Conservation (phyloP, 35 echinoderm and acorn worm genomes). For the Apostichopus californicus region DNA sequence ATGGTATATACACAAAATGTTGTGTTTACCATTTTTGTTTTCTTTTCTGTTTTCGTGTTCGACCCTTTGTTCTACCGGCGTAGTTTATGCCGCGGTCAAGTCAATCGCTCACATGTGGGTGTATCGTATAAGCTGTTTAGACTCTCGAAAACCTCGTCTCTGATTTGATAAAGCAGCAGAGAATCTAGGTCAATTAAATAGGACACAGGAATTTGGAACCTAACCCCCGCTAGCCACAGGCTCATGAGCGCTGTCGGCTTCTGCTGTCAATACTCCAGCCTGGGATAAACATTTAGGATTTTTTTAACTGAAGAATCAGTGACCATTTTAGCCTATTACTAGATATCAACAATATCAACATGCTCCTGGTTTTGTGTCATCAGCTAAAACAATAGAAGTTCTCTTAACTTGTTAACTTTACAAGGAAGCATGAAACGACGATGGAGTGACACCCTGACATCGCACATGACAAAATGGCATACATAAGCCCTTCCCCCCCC, state of each 20-base stretch:
- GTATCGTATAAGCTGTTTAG: constrained; percentile 21
- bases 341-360: no score
- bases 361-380: no score
- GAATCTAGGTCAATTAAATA: constrained; percentile 50
- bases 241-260: constrained; percentile 15
- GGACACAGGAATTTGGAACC: constrained; percentile 31
- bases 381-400: no score
- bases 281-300: not conserved
- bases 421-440: no score
- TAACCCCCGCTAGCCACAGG: constrained; percentile 19
- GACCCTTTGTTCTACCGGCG: constrained; percentile 31
- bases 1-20: not conserved
- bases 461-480: no score
- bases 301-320: not conserved
- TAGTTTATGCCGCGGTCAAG: not conserved
- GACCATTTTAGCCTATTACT: not conserved
- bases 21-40: not conserved
- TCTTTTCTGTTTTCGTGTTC: not conserved
- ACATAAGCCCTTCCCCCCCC: no score
- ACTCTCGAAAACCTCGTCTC: constrained; percentile 13
- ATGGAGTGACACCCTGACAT: no score
- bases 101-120: not conserved
- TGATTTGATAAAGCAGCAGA: constrained; percentile 34
- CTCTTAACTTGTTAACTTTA: no score
- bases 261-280: not conserved